Evolutionary conservation across 2,797 vertebrate genomes (phyloP).

Genomic region (Nyctalus aviator): DNA sequence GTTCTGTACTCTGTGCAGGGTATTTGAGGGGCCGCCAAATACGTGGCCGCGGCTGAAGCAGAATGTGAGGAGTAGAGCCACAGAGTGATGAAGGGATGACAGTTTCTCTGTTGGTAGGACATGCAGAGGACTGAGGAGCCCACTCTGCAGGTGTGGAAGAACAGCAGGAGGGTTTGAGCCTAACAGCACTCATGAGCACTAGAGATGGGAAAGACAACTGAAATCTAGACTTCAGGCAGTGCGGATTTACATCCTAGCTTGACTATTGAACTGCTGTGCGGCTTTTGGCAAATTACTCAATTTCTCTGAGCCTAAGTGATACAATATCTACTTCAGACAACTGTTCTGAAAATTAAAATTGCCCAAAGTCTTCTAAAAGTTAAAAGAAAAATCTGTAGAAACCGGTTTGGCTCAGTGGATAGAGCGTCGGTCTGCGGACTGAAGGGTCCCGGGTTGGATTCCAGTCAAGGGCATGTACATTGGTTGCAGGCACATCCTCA

Average conservation of each 20-base stretch:
- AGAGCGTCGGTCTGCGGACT: too few relatives aligned
- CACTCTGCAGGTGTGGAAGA: neutral
- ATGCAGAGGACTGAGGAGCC: accelerated
- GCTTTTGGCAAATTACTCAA: neutral
- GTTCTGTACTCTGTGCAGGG: neutral
- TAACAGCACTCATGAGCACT: neutral
- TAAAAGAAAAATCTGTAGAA: neutral
- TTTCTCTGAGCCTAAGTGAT: neutral
- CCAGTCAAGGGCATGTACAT: too few relatives aligned
- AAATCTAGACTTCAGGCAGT: neutral
- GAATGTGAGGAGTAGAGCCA: neutral
- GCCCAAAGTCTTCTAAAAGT: neutral
- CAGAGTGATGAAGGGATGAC: accelerated
- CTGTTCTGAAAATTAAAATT: neutral
- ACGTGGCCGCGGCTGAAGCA: neutral
- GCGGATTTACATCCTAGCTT: neutral
- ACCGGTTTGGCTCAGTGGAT: too few relatives aligned
- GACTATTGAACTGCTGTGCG: neutral
- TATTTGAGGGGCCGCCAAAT: neutral
- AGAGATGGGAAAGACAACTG: neutral
- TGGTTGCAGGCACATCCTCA: too few relatives aligned
- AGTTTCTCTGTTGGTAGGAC: neutral
- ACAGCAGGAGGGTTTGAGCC: neutral
- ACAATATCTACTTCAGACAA: neutral
- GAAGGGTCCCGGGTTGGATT: too few relatives aligned